phyloP scores from a whole-genome alignment of 2,888 invertebrate genomes.

The Hypselothyrea guttata region DNA sequence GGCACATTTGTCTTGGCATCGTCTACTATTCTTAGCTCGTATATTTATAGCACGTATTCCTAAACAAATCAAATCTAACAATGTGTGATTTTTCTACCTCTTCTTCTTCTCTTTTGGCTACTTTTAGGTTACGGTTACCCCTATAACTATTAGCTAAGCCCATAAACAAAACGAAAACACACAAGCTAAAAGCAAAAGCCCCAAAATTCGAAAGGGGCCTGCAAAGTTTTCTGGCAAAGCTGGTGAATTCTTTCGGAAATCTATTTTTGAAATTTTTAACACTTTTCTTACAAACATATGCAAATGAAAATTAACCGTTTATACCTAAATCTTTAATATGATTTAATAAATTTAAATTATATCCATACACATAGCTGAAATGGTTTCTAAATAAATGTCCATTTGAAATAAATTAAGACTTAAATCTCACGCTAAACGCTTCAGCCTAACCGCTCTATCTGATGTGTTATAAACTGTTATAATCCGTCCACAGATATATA shows the following conservation, averaged over 20 bases:
- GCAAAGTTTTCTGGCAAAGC: conserved; percentile 44
- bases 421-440: conserved; percentile 48
- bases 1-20: conserved; percentile 13
- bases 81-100: conserved; percentile 23
- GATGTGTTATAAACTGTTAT: conserved; percentile 9
- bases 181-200: conserved; percentile 36
- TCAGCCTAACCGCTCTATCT: conserved; percentile 50
- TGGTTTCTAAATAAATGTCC: conserved; percentile 34
- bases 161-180: too few species aligned
- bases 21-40: conserved; percentile 1
- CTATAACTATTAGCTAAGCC: conserved; percentile 69
- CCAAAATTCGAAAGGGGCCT: conserved; percentile 38
- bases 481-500: conserved; percentile 17
- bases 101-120: conserved; percentile 39
- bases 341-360: conserved; percentile 15
- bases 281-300: conserved; percentile 26
- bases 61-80: conserved; percentile 24
- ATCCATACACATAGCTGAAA: conserved; percentile 15
- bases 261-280: conserved; percentile 4
- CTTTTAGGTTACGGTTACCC: conserved; percentile 72
- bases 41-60: conserved; percentile 1
- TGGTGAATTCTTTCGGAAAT: conserved; percentile 45
- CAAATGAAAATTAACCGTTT: conserved; percentile 19
- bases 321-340: too few species aligned
- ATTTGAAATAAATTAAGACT: conserved; percentile 12